These are phyloP conservation scores for Aegotheles bennettii DNA, from an alignment of 2,113 vertebrate genomes.

Conservation along the genomic window DNA sequence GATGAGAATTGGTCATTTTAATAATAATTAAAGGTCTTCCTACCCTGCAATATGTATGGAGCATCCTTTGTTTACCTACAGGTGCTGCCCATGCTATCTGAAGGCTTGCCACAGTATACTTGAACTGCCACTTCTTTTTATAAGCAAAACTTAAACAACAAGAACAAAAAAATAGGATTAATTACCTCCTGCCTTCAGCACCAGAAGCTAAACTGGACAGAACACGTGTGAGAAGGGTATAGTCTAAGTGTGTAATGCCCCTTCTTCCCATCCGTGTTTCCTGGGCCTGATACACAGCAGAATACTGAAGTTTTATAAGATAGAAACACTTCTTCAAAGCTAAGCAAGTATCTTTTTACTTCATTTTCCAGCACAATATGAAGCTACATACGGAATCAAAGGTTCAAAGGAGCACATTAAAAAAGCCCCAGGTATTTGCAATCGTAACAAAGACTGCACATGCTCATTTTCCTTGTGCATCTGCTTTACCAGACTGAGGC, in stretches of 20 bases:
- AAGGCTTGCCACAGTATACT: background rate
- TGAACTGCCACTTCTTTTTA: background rate
- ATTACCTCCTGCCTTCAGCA: background rate
- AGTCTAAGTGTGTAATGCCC: background rate
- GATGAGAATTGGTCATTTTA: background rate
- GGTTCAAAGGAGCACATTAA: rapidly evolving
- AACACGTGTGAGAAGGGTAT: background rate
- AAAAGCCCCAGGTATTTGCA: background rate
- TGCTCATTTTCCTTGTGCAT: background rate
- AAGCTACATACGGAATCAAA: background rate
- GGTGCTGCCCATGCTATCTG: background rate
- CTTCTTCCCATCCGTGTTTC: rapidly evolving
- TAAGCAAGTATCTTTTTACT: background rate
- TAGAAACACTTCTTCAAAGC: background rate
- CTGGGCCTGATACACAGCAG: background rate
- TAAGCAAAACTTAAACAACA: background rate
- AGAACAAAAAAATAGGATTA: background rate
- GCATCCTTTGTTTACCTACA: background rate
- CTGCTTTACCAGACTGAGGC: background rate
- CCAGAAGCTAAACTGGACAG: background rate
- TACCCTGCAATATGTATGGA: background rate
- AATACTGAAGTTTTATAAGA: background rate
- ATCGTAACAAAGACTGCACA: background rate
- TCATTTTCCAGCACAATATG: background rate
- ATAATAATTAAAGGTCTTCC: background rate